A percentile compares a stretch with the other conserved stretches of the same genome.
Conservation (phyloP, 1,140 invertebrate genomes). For the Dolichoris vasculosae region DNA sequence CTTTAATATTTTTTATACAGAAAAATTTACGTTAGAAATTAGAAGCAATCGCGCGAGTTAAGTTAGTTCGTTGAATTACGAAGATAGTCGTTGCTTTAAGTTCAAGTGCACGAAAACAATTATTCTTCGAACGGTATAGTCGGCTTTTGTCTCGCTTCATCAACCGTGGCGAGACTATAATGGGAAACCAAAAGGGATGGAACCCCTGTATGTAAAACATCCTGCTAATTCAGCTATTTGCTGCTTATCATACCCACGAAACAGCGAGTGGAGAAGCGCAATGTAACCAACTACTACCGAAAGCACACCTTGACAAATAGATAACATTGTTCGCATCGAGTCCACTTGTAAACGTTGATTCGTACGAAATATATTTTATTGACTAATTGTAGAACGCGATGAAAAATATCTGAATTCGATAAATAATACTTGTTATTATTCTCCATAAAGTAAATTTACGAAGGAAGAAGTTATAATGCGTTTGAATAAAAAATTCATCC, state of each 20-base stretch:
- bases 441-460: too few species aligned
- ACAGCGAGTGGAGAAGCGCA: neutral
- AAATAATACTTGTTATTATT: too few species aligned
- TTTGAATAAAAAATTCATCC: neutral
- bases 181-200: neutral
- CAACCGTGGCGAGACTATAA: neutral
- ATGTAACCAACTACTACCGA: neutral
- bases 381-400: too few species aligned
- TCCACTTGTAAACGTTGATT: neutral
- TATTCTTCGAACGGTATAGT: neutral
- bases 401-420: too few species aligned
- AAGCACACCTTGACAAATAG: neutral
- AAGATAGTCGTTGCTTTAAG: neutral
- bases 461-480: neutral
- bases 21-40: too few species aligned
- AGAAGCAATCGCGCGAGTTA: too few species aligned
- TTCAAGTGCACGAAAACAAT: neutral
- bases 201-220: neutral
- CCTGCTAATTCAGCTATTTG: neutral
- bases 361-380: too few species aligned
- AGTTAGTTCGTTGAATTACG: neutral
- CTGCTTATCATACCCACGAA: neutral
- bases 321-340: neutral
- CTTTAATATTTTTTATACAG: too few species aligned
- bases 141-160: neutral